These are phyloP conservation scores for Daboia siamensis DNA, from an alignment of 2,113 vertebrate genomes.

Conservation along the genomic window DNA sequence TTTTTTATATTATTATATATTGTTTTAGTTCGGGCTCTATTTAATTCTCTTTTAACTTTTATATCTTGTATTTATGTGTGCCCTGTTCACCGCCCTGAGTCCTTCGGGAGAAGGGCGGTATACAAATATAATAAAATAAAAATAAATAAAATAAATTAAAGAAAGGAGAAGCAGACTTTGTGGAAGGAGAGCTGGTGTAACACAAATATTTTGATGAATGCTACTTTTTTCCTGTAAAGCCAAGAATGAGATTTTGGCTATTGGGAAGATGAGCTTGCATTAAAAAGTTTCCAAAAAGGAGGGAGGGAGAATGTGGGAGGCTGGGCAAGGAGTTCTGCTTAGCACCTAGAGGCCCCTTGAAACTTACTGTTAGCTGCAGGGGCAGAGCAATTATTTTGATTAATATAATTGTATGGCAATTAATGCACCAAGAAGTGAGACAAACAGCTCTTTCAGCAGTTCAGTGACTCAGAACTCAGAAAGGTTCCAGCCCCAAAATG, in stretches of 20 bases:
- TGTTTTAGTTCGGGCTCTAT: too few species aligned
- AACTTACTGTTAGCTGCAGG: background rate
- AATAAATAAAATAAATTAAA: too few species aligned
- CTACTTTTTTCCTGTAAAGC: too few species aligned
- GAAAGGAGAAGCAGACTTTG: accelerated
- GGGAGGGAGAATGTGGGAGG: background rate
- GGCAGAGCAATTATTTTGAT: constrained; percentile 15
- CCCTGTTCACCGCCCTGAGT: too few species aligned
- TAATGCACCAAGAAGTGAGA: constrained; percentile 6
- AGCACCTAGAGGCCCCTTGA: background rate
- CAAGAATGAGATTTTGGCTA: background rate
- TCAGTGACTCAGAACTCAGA: background rate
- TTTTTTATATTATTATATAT: too few species aligned
- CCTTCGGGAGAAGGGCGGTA: too few species aligned
- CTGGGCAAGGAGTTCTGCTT: background rate
- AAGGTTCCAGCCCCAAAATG: background rate
- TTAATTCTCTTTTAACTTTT: too few species aligned
- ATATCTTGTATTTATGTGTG: too few species aligned
- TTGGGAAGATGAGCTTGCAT: background rate
- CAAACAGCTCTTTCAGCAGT: background rate
- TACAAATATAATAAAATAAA: too few species aligned
- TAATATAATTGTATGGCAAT: constrained; percentile 24
- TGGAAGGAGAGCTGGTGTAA: too few species aligned
- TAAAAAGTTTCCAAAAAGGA: background rate
- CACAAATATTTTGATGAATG: too few species aligned